Evolutionary conservation across 2,113 vertebrate genomes (phyloP).

Genomic region (Xiphias gladius): DNA sequence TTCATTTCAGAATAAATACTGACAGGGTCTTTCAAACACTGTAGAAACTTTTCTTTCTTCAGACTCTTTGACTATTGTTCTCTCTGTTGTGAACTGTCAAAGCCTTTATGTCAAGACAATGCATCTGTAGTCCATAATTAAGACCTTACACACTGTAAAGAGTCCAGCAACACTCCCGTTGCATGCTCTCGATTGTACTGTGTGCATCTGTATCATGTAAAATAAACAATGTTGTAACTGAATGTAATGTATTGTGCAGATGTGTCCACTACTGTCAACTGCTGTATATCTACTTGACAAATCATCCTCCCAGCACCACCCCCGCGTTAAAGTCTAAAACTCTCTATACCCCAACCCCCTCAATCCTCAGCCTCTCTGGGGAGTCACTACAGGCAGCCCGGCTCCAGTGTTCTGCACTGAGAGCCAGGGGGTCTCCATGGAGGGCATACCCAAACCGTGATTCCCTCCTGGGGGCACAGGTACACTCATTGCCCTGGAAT

Average conservation of each 20-base stretch:
- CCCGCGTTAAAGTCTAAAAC: slow-evolving; percentile 12
- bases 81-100: slow-evolving; percentile 36
- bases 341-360: background rate
- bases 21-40: slow-evolving; percentile 63
- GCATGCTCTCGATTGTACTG: background rate
- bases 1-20: slow-evolving; percentile 57
- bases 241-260: slow-evolving; percentile 34
- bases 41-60: slow-evolving; percentile 33
- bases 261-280: slow-evolving; percentile 21
- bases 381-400: slow-evolving; percentile 44
- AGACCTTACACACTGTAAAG: slow-evolving; percentile 9
- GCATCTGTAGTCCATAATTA: slow-evolving; percentile 3
- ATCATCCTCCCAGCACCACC: slow-evolving; percentile 14
- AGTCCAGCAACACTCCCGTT: background rate
- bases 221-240: slow-evolving; percentile 36
- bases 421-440: slow-evolving; percentile 53
- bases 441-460: slow-evolving; percentile 62
- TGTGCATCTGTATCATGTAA: background rate
- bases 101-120: slow-evolving; percentile 49
- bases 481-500: slow-evolving; percentile 73
- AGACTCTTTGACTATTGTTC: slow-evolving; percentile 59
- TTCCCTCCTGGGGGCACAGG: slow-evolving; percentile 46
- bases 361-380: slow-evolving; percentile 24
- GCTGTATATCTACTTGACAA: slow-evolving; percentile 47
- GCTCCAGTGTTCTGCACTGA: slow-evolving; percentile 54